Percentiles rank a stretch among this genome's conserved stretches.
Evolutionary conservation across 1,140 invertebrate genomes (phyloP).

Genomic region (Eriosoma lanigerum): DNA sequence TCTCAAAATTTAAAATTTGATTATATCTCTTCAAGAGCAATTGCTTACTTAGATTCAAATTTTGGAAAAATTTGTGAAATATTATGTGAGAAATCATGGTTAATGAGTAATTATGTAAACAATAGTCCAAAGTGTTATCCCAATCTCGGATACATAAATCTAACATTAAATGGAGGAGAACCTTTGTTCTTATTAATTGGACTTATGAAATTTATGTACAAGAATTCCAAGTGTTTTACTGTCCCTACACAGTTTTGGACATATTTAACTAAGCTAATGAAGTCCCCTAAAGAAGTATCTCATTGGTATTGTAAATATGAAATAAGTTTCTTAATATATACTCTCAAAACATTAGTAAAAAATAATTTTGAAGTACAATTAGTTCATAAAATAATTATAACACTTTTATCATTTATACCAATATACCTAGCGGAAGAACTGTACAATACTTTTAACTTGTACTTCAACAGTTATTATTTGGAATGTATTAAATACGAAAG

Average conservation of each 20-base stretch:
- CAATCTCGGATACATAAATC: constrained; percentile 24
- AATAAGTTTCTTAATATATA: constrained; percentile 18
- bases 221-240: background rate
- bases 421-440: constrained; percentile 25
- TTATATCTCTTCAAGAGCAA: background rate
- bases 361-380: background rate
- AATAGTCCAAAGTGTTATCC: constrained; percentile 45
- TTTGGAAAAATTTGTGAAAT: constrained; percentile 43
- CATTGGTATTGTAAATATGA: constrained; percentile 41
- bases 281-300: constrained; percentile 21
- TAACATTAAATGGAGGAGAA: constrained; percentile 18
- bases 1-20: constrained; percentile 34
- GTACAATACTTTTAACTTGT: background rate
- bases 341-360: background rate
- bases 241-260: constrained; percentile 34
- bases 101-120: constrained; percentile 34
- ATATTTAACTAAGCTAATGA: constrained; percentile 36
- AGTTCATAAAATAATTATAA: constrained; percentile 4
- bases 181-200: constrained; percentile 46
- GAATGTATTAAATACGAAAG: background rate
- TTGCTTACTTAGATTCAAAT: constrained; percentile 25
- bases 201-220: constrained; percentile 36
- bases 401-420: constrained; percentile 32
- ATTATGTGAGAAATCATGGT: constrained; percentile 31
- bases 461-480: background rate